Percentiles rank a stretch among this genome's conserved stretches.
Evolutionary conservation across 2,113 vertebrate species (phyloP).

Genomic region (Petroica traversi): DNA sequence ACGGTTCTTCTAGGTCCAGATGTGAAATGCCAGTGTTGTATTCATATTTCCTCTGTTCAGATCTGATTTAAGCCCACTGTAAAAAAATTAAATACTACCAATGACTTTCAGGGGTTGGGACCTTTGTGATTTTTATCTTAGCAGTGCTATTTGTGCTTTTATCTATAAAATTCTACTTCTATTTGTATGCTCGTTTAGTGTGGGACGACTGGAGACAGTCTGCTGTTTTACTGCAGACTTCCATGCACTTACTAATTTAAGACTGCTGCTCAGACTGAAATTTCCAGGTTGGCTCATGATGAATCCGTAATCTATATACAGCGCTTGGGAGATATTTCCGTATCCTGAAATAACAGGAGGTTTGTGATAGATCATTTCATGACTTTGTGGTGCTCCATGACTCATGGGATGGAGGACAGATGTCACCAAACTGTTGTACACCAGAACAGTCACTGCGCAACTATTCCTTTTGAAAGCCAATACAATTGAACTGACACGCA

Average conservation of each 20-base stretch:
- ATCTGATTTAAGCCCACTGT: neutral
- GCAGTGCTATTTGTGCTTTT: neutral
- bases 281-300: constrained; percentile 35
- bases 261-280: neutral
- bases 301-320: neutral
- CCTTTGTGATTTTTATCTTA: neutral
- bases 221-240: neutral
- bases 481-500: neutral
- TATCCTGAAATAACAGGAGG: constrained; percentile 35
- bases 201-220: neutral
- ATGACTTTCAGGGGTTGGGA: neutral
- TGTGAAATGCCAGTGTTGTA: neutral
- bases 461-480: neutral
- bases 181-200: neutral
- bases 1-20: neutral
- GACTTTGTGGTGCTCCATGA: rapidly evolving
- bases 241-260: constrained; percentile 23
- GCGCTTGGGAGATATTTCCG: neutral
- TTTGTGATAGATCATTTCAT: neutral
- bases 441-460: neutral
- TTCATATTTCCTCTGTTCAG: neutral
- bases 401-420: neutral
- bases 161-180: neutral
- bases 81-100: neutral
- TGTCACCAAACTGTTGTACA: neutral